Evolutionary conservation across 2,797 vertebrate species (phyloP), one percentile per base, ranked within the genome.

Genomic region (Psittacula echo): DNA sequence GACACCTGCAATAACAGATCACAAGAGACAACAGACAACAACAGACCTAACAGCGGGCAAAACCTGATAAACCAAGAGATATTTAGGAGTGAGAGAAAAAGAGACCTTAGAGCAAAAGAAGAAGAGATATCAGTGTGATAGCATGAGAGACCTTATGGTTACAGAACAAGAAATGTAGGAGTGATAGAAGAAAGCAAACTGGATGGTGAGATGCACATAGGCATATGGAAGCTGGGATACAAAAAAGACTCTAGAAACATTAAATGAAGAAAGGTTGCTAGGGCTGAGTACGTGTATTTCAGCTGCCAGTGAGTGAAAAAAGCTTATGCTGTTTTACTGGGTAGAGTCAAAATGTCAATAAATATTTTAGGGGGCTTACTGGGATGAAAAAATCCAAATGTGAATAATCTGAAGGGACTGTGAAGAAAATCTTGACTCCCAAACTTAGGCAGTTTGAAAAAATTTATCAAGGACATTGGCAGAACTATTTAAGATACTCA

Each of bases 1-100:
- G 50, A 83, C 24, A 16, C 66, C 88, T 93, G 62, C 47, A 85
- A 19, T 77, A 94, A 56, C 41, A 80, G 61, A 74, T 87, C 67
- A 44, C 61, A 96, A 45, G 53, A 86, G 45, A 93, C 42, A 94
- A 62, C 73, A 79, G 44, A 81, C 30, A 77, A 74, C 81, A 91
- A 51, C 76, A 96, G 80, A 75, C 56, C 83, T 87, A 26, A 92
- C 65, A 93, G 86, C 74, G 84, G 75, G 78, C 93, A 93, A 94
- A 95, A 77, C 83, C 67, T 93, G 68, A 60, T 88, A 73, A 56
- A 80, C 32, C 75, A 87, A 56, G 81, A 93, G 64, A 82, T 90
- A 62, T 53, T 85, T 87, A 84, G 20, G 39, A 61, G 65, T 89
- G 56, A 96, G 81, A 94, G 60, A 88, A 94, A 64, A 91, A 85